These are phyloP conservation scores for Alaudala cheleensis DNA, from an alignment of 2,113 vertebrate species.

Conservation along the genomic window DNA sequence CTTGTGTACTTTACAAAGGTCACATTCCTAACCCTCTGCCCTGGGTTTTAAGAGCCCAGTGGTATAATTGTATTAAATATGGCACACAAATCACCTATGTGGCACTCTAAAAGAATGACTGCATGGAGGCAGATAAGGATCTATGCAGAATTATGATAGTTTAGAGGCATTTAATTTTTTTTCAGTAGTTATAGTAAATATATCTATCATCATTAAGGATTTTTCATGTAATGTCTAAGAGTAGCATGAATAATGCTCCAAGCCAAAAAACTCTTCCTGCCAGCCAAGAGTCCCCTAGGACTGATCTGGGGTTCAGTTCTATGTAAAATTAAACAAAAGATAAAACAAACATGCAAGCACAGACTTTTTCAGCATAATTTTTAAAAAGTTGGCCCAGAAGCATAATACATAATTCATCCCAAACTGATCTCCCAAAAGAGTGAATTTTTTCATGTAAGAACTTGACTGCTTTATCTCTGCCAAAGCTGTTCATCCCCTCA, in stretches of 20 bases:
- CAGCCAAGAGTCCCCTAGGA: neutral
- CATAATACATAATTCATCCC: constrained; percentile 25
- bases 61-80: neutral
- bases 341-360: constrained; percentile 26
- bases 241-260: neutral
- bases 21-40: neutral
- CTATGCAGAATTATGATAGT: neutral
- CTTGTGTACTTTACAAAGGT: neutral
- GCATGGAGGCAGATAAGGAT: neutral
- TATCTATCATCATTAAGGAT: neutral
- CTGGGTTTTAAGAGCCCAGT: neutral
- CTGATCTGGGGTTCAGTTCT: neutral
- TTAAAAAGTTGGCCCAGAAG: neutral
- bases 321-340: constrained; percentile 29
- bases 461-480: neutral
- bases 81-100: neutral
- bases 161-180: neutral
- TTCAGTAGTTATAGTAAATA: neutral
- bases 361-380: constrained; percentile 26
- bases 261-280: neutral
- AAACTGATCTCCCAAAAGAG: constrained; percentile 20
- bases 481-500: constrained; percentile 4
- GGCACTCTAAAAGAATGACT: neutral
- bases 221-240: neutral
- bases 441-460: neutral